Evolutionary conservation across 2,797 vertebrate genomes (phyloP), one percentile per base, ranked within the genome.

Genomic region (Acropternis orthonyx): DNA sequence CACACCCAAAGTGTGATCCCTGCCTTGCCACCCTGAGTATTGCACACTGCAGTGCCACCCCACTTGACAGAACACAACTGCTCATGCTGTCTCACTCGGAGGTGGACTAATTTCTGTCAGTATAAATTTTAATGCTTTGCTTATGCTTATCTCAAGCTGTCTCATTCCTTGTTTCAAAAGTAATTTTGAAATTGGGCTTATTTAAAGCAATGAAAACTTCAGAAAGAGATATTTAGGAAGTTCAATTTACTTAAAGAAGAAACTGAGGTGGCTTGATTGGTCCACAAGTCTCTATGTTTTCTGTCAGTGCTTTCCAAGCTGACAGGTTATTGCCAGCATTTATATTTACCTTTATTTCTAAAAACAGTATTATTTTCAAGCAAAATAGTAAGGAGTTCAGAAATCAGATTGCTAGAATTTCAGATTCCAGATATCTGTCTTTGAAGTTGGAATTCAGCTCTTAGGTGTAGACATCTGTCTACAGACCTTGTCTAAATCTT

Each of bases 11-110:
- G 15, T 12, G 34, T 36, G 12, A 14, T 36, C 22, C 8, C 27
- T 21, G 7, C 28, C 36, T n/a, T 37, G 19, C 18, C 10, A 28
- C 48, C 32, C 39, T 22, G 26, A 27, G 6, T 36, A 28, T 3
- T 69, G 32, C 6, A 46, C 10, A 9, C 9, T 18, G 5, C 5
- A 34, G 9, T 20, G 17, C 8, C 51, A 48, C 10, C 34, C 32
- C 39, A 9, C 28, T 37, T 1, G 1, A 7, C n/a, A 77, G 32
- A 37, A 21, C 30, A 41, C 18, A 59, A 8, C 10, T 28, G 13
- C 12, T 66, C 12, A 18, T 1, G 0, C 5, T 7, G 2, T 22
- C 26, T 14, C 26, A 9, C 44, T 68, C 23, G 4, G 54, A 43
- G 8, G 24, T 19, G 14, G 27, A 18, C 7, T 36, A 27, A 26